Percentiles rank a stretch among this genome's conserved stretches.
phyloP scores from a whole-genome alignment of 2,113 vertebrate genomes.

The Pelodiscus sinensis region DNA sequence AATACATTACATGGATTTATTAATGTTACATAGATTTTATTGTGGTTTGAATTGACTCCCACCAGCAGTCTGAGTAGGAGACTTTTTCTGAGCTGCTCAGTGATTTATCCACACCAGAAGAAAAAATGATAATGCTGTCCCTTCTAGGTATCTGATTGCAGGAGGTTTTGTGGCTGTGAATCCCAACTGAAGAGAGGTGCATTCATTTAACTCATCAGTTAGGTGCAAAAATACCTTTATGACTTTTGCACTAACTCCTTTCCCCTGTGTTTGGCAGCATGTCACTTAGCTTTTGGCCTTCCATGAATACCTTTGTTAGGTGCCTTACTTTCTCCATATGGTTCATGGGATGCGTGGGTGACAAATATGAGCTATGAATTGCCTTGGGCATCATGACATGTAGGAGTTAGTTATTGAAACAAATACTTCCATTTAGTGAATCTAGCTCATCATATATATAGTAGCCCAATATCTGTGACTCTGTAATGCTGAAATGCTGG shows the following conservation, averaged over 20 bases:
- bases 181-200: not conserved
- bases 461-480: no score
- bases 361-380: not conserved
- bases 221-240: not conserved
- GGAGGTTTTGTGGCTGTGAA: not conserved
- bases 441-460: no score
- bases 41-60: conserved; percentile 20
- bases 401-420: not conserved
- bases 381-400: not conserved
- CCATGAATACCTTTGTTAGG: not conserved
- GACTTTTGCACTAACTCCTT: not conserved
- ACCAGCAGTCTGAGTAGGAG: not conserved
- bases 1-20: conserved; percentile 4
- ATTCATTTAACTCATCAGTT: not conserved
- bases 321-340: not conserved
- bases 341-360: not conserved
- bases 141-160: not conserved
- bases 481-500: no score
- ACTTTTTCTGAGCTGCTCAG: not conserved
- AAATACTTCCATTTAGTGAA: no score
- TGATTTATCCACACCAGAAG: conserved; percentile 14
- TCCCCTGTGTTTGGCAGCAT: not conserved
- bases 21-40: not conserved
- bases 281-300: not conserved
- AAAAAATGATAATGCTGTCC: not conserved